Percentiles rank a stretch among this genome's conserved stretches.
phyloP scores from a whole-genome alignment of 2,113 vertebrate species.

The Prunella himalayana region DNA sequence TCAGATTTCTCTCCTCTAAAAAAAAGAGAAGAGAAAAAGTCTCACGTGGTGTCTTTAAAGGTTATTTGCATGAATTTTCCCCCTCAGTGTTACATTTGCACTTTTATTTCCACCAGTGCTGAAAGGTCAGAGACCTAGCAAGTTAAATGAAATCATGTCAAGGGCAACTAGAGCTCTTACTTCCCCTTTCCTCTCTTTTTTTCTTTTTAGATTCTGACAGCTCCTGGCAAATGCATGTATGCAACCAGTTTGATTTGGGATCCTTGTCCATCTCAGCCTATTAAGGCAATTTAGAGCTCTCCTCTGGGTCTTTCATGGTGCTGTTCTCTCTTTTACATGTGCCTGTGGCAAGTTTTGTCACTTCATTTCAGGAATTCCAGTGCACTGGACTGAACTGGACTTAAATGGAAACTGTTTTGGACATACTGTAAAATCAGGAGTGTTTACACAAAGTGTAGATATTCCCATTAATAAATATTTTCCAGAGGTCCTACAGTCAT shows the following conservation, averaged over 20 bases:
- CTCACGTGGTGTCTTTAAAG: constrained; percentile 23
- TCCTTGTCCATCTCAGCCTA: not conserved
- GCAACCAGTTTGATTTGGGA: not conserved
- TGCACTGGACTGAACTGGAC: not conserved
- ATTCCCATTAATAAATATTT: not conserved
- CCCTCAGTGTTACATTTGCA: constrained; percentile 17
- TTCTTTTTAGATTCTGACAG: not conserved
- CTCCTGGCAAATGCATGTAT: not conserved
- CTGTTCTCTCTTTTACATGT: not conserved
- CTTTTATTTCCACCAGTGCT: constrained; percentile 12
- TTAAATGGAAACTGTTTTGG: not conserved
- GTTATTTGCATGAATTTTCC: constrained; percentile 45
- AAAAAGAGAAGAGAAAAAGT: not conserved
- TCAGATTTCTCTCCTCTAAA: constrained; percentile 33
- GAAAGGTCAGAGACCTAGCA: constrained; percentile 40
- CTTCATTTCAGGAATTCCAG: not conserved
- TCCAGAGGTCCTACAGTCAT: not conserved
- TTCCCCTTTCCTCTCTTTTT: not conserved
- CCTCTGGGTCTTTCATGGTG: not conserved
- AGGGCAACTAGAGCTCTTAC: not conserved
- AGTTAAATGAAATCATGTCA: constrained; percentile 55
- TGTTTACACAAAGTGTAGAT: not conserved
- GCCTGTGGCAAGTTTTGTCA: not conserved
- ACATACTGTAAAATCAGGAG: not conserved
- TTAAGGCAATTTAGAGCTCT: not conserved